Conservation (phyloP, 2,888 invertebrate genomes). For the Schizotus pectinicornis region DNA sequence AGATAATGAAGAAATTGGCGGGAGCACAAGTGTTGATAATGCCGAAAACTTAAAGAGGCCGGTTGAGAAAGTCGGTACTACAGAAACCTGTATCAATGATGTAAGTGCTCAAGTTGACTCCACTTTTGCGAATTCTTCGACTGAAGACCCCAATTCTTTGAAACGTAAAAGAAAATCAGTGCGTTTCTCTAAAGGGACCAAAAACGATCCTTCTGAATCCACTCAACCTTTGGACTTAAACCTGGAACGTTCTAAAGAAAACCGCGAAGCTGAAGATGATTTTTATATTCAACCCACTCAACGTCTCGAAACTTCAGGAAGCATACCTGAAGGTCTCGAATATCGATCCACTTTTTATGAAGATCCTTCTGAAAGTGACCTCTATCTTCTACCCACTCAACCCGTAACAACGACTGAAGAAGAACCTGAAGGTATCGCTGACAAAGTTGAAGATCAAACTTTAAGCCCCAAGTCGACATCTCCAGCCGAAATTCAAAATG, state of each 20-base stretch:
- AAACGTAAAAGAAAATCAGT: too few species aligned
- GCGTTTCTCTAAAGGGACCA: too few species aligned
- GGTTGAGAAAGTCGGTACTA: not conserved
- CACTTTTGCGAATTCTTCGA: too few species aligned
- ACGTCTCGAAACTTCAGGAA: slow-evolving; percentile 10
- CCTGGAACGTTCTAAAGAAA: not conserved
- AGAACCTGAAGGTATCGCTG: slow-evolving; percentile 8
- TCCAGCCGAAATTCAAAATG: not conserved
- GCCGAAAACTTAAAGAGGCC: not conserved
- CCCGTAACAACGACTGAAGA: slow-evolving; percentile 18
- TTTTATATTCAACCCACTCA: slow-evolving; percentile 31
- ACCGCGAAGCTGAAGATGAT: slow-evolving; percentile 15
- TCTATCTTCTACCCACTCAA: slow-evolving; percentile 34
- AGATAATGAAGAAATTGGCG: slow-evolving; percentile 7
- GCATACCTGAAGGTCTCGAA: too few species aligned
- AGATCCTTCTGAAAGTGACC: slow-evolving; percentile 23
- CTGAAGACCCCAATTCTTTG: too few species aligned
- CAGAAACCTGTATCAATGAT: not conserved
- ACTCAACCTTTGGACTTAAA: too few species aligned
- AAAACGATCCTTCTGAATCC: too few species aligned
- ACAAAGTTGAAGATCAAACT: slow-evolving; percentile 17
- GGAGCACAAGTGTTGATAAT: slow-evolving; percentile 6
- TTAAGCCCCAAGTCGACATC: not conserved
- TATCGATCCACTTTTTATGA: too few species aligned
- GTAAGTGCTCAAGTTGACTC: not conserved